Evolutionary conservation across 2,797 vertebrate species (phyloP).

Genomic region (Takifugu rubripes): DNA sequence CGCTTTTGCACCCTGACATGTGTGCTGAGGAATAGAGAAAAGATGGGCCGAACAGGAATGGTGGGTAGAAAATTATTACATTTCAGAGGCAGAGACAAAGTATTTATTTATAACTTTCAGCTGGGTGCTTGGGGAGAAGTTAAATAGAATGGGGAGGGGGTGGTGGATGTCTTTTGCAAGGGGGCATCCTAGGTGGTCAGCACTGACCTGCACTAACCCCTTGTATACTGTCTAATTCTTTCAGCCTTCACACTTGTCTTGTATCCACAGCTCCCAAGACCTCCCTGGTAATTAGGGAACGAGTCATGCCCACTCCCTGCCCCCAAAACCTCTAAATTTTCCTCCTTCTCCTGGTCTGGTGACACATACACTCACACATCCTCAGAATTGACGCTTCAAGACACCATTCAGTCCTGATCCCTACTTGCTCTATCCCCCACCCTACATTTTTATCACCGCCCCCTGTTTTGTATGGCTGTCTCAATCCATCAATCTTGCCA

Average conservation of each 20-base stretch:
- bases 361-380: constrained; percentile 71
- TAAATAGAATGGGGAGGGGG: constrained; percentile 45
- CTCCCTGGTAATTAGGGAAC: constrained; percentile 97
- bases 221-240: constrained; percentile 94
- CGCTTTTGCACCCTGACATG: constrained; percentile 72
- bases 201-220: constrained; percentile 85
- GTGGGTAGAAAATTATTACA: constrained; percentile 76
- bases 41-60: constrained; percentile 68
- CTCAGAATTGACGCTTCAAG: constrained; percentile 61
- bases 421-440: constrained; percentile 67
- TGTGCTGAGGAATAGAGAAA: constrained; percentile 71
- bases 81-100: constrained; percentile 58
- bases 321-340: constrained; percentile 84
- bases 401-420: constrained; percentile 63
- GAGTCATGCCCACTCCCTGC: constrained; percentile 75
- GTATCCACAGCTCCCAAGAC: constrained; percentile 70
- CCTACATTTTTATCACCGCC: constrained; percentile 79
- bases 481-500: constrained; percentile 97
- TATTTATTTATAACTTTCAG: constrained; percentile 80
- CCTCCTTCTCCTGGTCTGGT: constrained; percentile 64
- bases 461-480: constrained; percentile 80
- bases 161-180: constrained; percentile 48
- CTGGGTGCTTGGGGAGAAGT: constrained; percentile 39
- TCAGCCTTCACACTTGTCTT: constrained; percentile 73
- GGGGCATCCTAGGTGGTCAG: constrained; percentile 94